phyloP scores from a whole-genome alignment of 30 jellyfish, hydroid and myxozoan species.

The Chrysaora quinquecirrha region DNA sequence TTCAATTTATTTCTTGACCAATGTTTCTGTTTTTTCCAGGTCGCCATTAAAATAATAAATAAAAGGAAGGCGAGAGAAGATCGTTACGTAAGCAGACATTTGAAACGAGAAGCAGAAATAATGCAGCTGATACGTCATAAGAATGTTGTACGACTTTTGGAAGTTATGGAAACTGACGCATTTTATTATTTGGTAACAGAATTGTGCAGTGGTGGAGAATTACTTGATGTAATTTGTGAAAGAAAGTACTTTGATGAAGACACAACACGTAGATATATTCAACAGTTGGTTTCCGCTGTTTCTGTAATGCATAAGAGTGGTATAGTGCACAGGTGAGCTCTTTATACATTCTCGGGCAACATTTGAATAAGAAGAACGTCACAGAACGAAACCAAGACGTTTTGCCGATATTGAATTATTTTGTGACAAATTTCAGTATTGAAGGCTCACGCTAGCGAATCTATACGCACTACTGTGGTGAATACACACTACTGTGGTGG shows the following conservation, averaged over 20 bases:
- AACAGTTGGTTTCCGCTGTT: slow-evolving; percentile 93
- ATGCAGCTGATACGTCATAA: slow-evolving; percentile 80
- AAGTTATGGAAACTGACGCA: slow-evolving; percentile 90
- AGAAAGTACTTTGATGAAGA: slow-evolving; percentile 76
- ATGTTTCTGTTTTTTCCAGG: too few species aligned
- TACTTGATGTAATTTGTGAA: slow-evolving; percentile 72
- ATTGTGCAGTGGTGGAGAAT: slow-evolving; percentile 90
- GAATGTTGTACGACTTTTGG: slow-evolving; percentile 73
- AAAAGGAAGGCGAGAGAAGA: slow-evolving; percentile 84
- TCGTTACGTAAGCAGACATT: slow-evolving; percentile 86
- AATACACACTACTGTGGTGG: too few species aligned
- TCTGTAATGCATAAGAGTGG: slow-evolving; percentile 72
- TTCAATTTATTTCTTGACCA: too few species aligned
- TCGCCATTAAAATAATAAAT: slow-evolving; percentile 86
- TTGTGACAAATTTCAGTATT: too few species aligned
- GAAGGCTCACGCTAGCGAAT: too few species aligned
- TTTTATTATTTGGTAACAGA: slow-evolving; percentile 88
- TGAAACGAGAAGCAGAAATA: slow-evolving; percentile 89
- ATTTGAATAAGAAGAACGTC: too few species aligned
- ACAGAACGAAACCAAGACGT: too few species aligned
- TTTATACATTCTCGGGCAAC: too few species aligned
- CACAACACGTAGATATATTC: slow-evolving; percentile 64
- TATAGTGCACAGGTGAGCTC: slow-evolving; percentile 95
- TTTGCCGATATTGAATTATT: too few species aligned
- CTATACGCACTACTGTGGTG: too few species aligned